Conservation (phyloP, 1,140 invertebrate genomes). For the Drosophila tristis region DNA sequence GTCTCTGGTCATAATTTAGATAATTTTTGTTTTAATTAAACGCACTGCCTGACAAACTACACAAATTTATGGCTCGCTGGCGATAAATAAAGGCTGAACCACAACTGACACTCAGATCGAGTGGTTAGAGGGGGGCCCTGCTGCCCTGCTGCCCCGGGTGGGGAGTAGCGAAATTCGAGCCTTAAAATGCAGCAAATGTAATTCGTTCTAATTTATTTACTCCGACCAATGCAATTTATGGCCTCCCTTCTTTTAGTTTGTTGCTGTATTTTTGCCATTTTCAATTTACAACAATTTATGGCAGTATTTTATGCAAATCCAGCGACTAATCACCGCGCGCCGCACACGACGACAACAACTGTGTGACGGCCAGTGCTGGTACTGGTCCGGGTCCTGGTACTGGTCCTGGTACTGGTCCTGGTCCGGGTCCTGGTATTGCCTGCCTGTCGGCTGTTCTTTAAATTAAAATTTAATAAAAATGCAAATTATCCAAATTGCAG, state of each 20-base stretch:
- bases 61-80: slow-evolving; percentile 64
- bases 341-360: slow-evolving; percentile 18
- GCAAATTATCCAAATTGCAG: slow-evolving; percentile 73
- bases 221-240: slow-evolving; percentile 70
- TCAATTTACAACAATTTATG: slow-evolving; percentile 76
- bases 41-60: slow-evolving; percentile 65
- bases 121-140: neutral
- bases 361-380: too few species aligned
- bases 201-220: slow-evolving; percentile 77
- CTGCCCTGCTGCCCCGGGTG: too few species aligned
- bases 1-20: slow-evolving; percentile 65
- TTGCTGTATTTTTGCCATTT: slow-evolving; percentile 35
- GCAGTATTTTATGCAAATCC: slow-evolving; percentile 75
- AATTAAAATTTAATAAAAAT: slow-evolving; percentile 81
- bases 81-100: slow-evolving; percentile 64
- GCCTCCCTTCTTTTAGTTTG: slow-evolving; percentile 41
- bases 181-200: slow-evolving; percentile 66
- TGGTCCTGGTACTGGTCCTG: too few species aligned
- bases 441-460: slow-evolving; percentile 22
- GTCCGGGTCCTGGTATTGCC: neutral
- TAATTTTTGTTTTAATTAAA: slow-evolving; percentile 81
- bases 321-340: slow-evolving; percentile 61
- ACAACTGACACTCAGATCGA: slow-evolving; percentile 36
- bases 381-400: neutral
- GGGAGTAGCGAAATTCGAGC: slow-evolving; percentile 1